Percentiles rank a stretch among this genome's conserved stretches.
Conservation (phyloP, 2,113 vertebrate species). For the Mormyrus iriodes region DNA sequence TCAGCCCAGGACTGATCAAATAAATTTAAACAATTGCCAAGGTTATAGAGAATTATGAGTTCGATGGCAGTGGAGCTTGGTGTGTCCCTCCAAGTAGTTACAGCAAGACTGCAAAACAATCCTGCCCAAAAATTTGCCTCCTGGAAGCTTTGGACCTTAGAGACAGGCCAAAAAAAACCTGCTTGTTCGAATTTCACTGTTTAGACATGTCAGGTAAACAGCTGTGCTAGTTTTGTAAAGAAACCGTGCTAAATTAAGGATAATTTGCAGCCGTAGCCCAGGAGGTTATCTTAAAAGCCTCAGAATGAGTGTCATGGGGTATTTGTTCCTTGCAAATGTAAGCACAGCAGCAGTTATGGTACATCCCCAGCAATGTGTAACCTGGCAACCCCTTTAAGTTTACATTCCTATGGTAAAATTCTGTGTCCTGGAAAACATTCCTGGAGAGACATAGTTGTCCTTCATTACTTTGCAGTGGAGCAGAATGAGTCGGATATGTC, state of each 20-base stretch:
- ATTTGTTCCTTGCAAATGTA: not conserved
- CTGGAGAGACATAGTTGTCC: not conserved
- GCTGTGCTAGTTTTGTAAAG: not conserved
- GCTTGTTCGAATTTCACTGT: not conserved
- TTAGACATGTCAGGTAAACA: not conserved
- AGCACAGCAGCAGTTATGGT: not conserved
- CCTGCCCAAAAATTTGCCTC: not conserved
- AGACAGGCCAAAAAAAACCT: not conserved
- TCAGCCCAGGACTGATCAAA: slow-evolving; percentile 54
- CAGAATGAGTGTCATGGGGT: not conserved
- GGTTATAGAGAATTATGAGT: slow-evolving; percentile 55
- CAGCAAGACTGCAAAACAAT: not conserved
- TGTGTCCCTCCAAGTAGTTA: not conserved
- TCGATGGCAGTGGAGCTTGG: slow-evolving; percentile 26
- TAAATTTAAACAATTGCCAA: slow-evolving; percentile 58
- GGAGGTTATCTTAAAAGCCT: not conserved
- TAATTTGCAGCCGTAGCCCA: not conserved
- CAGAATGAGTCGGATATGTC: not conserved
- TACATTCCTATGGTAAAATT: not conserved
- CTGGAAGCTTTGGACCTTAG: not conserved
- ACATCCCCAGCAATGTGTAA: not conserved
- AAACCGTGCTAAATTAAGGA: not conserved
- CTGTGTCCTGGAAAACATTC: not conserved
- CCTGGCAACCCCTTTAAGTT: not conserved
- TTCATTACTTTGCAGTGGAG: not conserved